phyloP scores from a whole-genome alignment of 2,888 invertebrate species.

The Parnassius mnemosyne region DNA sequence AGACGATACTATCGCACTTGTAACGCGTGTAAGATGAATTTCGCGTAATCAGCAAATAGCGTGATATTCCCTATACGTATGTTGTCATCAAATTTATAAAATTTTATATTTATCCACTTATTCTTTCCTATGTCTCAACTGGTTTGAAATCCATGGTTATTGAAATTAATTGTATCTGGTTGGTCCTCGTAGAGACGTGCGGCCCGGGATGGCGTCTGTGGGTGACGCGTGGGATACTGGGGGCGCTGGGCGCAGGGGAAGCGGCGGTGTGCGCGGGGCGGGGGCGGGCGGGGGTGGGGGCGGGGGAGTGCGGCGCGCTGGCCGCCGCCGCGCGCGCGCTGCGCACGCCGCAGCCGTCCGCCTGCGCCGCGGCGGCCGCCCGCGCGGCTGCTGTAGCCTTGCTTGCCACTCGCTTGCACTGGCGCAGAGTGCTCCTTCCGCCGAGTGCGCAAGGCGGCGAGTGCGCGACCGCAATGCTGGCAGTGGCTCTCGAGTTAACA shows the following conservation, averaged over 20 bases:
- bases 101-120: too few species aligned
- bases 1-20: too few species aligned
- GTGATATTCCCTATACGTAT: too few species aligned
- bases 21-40: too few species aligned
- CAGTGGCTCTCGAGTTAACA: constrained; percentile 36
- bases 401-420: constrained; percentile 45
- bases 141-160: too few species aligned
- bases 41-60: too few species aligned
- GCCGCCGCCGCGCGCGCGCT: constrained; percentile 37
- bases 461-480: constrained; percentile 32
- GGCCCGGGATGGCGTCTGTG: constrained; percentile 35
- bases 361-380: constrained; percentile 34
- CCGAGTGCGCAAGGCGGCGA: constrained; percentile 31
- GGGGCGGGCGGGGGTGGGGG: constrained; percentile 43
- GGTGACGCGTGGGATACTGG: constrained; percentile 46
- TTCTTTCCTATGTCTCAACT: too few species aligned
- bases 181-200: constrained; percentile 56
- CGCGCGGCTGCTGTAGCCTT: constrained; percentile 36
- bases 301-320: constrained; percentile 40
- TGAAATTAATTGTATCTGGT: neutral
- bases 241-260: constrained; percentile 42
- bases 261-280: constrained; percentile 34
- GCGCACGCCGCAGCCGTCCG: constrained; percentile 40
- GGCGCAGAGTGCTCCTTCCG: constrained; percentile 49
- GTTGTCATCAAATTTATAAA: too few species aligned